Percentiles rank a stretch among this genome's conserved stretches.
phyloP scores from a whole-genome alignment of 2,113 vertebrate genomes.

The Ceratotherium simum region DNA sequence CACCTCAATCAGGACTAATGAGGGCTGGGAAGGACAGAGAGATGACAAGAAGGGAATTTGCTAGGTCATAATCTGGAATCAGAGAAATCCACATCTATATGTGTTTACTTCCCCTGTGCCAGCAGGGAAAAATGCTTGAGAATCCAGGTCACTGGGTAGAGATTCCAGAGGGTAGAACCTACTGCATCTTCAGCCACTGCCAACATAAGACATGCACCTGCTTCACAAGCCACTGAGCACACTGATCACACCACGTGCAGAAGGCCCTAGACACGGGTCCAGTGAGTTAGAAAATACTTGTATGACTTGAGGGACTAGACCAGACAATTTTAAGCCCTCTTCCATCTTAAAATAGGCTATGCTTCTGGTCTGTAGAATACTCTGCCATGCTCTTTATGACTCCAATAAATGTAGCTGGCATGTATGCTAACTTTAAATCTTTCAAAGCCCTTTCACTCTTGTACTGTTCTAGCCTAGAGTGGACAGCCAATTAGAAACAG shows the following conservation, averaged over 20 bases:
- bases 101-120: not conserved
- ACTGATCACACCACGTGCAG: not conserved
- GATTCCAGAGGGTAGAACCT: not conserved
- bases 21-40: not conserved
- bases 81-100: not conserved
- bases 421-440: not conserved
- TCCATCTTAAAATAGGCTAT: not conserved
- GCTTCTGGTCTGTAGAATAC: not conserved
- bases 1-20: not conserved
- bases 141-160: not conserved
- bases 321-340: not conserved
- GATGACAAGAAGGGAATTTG: not conserved
- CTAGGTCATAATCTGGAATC: not conserved
- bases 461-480: not conserved
- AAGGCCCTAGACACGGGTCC: not conserved
- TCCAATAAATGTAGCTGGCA: not conserved
- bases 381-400: not conserved
- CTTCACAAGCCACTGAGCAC: not conserved
- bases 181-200: not conserved
- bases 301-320: not conserved
- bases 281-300: not conserved
- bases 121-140: not conserved
- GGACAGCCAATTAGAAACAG: slow-evolving; percentile 11
- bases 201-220: not conserved
- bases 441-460: not conserved